A percentile compares a stretch with the other conserved stretches of the same genome.
phyloP scores from a whole-genome alignment of 92 coral and sea anemone species.

The Paragorgia papillata region DNA sequence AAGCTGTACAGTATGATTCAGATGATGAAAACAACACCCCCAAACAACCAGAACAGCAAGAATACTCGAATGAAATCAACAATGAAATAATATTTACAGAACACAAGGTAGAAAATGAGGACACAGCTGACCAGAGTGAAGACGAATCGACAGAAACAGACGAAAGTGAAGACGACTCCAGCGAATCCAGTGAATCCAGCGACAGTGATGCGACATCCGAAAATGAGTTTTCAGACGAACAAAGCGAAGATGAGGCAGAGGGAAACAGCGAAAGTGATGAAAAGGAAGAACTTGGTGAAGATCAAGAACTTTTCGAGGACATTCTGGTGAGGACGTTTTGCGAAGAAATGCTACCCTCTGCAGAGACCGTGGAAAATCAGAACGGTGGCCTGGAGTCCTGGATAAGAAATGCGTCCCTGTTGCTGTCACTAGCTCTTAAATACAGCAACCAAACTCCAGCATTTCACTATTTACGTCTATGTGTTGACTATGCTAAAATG shows the following conservation, averaged over 20 bases:
- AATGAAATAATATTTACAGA: no score
- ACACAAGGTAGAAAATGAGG: no score
- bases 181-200: no score
- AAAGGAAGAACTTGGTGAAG: slow-evolving; percentile 12
- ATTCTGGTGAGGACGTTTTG: slow-evolving; percentile 30
- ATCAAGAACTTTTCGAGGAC: slow-evolving; percentile 22
- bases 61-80: neutral
- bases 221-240: neutral
- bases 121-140: no score
- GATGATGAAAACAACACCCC: no score
- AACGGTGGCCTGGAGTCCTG: slow-evolving; percentile 64
- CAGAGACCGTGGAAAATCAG: slow-evolving; percentile 13
- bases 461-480: slow-evolving; percentile 76
- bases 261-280: no score
- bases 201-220: neutral
- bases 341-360: slow-evolving; percentile 73
- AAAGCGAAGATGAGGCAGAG: neutral
- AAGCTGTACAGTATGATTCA: neutral
- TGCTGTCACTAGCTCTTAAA: slow-evolving; percentile 68
- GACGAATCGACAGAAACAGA: no score
- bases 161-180: no score
- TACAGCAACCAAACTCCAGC: slow-evolving; percentile 62
- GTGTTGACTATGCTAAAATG: slow-evolving; percentile 73
- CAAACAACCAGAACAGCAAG: no score
- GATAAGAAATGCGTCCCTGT: slow-evolving; percentile 60